Conservation (phyloP, 1,140 invertebrate species). For the Euwallacea fornicatus region DNA sequence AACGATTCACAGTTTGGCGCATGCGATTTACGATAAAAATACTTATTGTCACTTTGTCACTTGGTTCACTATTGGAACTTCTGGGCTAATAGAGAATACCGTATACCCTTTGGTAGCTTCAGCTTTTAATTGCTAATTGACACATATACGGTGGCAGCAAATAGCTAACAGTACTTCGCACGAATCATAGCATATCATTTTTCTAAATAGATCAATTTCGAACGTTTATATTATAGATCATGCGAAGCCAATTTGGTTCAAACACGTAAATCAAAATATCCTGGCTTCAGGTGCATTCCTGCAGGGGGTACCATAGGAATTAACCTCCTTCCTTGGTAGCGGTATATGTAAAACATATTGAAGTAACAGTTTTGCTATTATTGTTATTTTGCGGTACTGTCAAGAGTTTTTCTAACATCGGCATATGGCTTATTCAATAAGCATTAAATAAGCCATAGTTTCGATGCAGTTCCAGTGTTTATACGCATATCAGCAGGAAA, state of each 20-base stretch:
- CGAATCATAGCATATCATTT: not conserved
- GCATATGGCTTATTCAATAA: not conserved
- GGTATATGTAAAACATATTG: slow-evolving; percentile 12
- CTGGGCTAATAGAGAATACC: too few species aligned
- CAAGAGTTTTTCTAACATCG: not conserved
- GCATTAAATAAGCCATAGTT: too few species aligned
- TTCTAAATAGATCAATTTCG: not conserved
- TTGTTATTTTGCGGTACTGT: slow-evolving; percentile 14
- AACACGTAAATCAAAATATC: slow-evolving; percentile 4
- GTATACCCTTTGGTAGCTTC: too few species aligned
- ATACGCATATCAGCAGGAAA: not conserved
- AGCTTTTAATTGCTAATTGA: too few species aligned
- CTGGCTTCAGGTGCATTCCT: not conserved
- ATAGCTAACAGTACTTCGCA: not conserved
- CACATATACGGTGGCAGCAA: too few species aligned
- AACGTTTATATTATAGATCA: slow-evolving; percentile 2
- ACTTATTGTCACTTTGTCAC: slow-evolving; percentile 3
- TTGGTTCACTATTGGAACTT: not conserved
- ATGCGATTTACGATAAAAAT: slow-evolving; percentile 20
- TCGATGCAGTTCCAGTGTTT: too few species aligned
- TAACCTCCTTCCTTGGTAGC: slow-evolving; percentile 14
- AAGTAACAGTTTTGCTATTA: slow-evolving; percentile 4
- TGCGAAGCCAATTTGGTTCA: not conserved
- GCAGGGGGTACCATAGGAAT: slow-evolving; percentile 1
- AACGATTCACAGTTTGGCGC: slow-evolving; percentile 19